These are phyloP conservation scores for Ditula angustiorana DNA, from an alignment of 2,888 invertebrate genomes.

Conservation along the genomic window DNA sequence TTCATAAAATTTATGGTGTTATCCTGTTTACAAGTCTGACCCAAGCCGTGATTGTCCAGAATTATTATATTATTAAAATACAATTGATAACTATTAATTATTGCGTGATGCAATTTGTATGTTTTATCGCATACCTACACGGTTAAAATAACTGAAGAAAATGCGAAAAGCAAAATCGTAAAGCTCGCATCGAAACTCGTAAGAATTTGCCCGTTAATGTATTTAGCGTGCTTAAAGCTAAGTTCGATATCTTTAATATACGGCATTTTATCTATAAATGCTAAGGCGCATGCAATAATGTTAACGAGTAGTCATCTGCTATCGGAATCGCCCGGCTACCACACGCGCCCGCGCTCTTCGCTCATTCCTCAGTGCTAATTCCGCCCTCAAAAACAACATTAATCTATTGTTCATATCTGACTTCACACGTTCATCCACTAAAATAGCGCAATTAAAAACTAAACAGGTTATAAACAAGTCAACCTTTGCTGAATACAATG, in stretches of 20 bases:
- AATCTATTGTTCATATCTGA: conserved; percentile 21
- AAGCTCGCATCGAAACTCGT: background rate
- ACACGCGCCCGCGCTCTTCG: conserved; percentile 4
- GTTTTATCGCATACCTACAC: too few species aligned
- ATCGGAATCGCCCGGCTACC: conserved; percentile 11
- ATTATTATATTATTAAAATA: too few species aligned
- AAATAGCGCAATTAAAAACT: conserved; percentile 13
- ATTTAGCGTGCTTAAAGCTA: background rate
- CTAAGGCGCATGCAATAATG: conserved; percentile 8
- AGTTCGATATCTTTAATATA: background rate
- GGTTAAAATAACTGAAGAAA: too few species aligned
- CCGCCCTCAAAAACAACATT: conserved; percentile 7
- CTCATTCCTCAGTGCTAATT: background rate
- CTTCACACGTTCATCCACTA: conserved; percentile 29
- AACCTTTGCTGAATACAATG: conserved; percentile 32
- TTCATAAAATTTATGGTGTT: too few species aligned
- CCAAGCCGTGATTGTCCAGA: too few species aligned
- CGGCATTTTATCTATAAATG: conserved; percentile 5
- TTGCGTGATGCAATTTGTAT: too few species aligned
- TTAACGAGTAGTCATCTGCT: conserved; percentile 6
- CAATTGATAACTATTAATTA: too few species aligned
- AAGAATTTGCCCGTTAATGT: background rate
- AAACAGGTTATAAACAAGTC: conserved; percentile 25
- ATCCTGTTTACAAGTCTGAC: too few species aligned
- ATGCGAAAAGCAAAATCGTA: background rate